Base-by-base conservation (phyloP, 2,888 invertebrate genomes). In the Campopleginae sp. region DNA sequence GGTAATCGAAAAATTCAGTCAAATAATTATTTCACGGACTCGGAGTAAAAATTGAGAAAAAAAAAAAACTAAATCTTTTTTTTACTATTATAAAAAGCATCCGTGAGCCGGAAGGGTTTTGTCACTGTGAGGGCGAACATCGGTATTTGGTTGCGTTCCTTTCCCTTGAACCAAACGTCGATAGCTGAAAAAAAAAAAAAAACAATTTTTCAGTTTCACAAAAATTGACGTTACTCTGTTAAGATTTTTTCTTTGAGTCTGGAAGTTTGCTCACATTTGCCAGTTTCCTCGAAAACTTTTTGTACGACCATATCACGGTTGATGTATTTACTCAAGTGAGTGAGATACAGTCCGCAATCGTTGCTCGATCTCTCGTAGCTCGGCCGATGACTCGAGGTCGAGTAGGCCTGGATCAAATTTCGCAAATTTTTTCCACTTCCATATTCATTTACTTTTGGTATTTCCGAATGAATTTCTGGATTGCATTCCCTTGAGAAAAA, bases 361-460 rank as follows among this genome's bases (percentile, higher is more conserved):
- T 86, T 89, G 80, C 89, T 88, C n/a, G 74, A 77, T 80, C 89
- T 88, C 86, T 93, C 93, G 71, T 91, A 93, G 83, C 93, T 91
- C 31, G 91, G 91, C 19, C 92, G 88, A 84, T 93, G 88, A 86
- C 91, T 91, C 27, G 93, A 92, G 2, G 93, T 93, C 8, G 93
- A 92, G 80, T 93, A 93, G 0, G 92, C 93, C 86, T 90, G 91
- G 27, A 93, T 88, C 77, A 92, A 90, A 88, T 92, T 92, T 79
- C 92, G 86, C 6, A 91, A 85, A 90, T 92, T 91, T 33, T 91
- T 91, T 5, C 88, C 85, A 70, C 91, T 89, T 70, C 90, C 88
- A 58, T 91, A 93, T 75, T 90, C 89, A 77, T 90, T 89, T 0
- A 91, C 88, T 42, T 75, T 86, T 61, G 92, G 92, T 27, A 92